Evolutionary conservation across 2,797 vertebrate genomes (phyloP), one percentile per base, ranked within the genome.

Genomic region (Iguana delicatissima): DNA sequence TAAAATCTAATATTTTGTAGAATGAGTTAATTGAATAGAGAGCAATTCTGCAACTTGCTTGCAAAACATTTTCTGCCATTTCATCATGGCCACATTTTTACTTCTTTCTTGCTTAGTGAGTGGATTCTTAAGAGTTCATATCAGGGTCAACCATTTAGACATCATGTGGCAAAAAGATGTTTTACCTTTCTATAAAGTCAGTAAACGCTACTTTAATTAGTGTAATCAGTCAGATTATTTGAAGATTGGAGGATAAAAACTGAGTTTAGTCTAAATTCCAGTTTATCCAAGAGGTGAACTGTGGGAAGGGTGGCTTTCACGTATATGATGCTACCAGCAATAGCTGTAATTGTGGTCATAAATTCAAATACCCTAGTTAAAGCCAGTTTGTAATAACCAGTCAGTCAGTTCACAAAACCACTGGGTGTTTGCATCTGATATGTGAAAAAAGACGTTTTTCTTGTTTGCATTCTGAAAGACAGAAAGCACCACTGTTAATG

Each of bases 141-240:
- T 84, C n/a, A 35, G 90, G 86, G 86, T 91, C 86, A 88, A 87
- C 87, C 81, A 84, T 90, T 91, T 69, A 90, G 62, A 87, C 89
- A 73, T 77, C 3, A 55, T 90, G 9, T 89, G 35, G 89, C 86
- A 92, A 92, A 94, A 77, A 89, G 50, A n/a, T 82, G 86, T 84
- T 95, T 95, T 87, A 92, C 74, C 92, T 90, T 93, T 86, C 87
- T 91, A 79, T 93, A 94, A 80, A 80, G 57, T 77, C 85, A 91
- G 74, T 79, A 88, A 91, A 81, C 84, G 80, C 50, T 85, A 35
- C 14, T 80, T 88, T 91, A 87, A 77, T 84, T 73, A 84, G 42
- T 46, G 29, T 62, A 85, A 73, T 91, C 64, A 83, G 82, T 69
- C 73, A 57, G 73, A 50, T 67, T 55, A 76, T 64, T 80, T 59